phyloP scores from a whole-genome alignment of 1,140 invertebrate genomes.

The Diorhabda carinulata region DNA sequence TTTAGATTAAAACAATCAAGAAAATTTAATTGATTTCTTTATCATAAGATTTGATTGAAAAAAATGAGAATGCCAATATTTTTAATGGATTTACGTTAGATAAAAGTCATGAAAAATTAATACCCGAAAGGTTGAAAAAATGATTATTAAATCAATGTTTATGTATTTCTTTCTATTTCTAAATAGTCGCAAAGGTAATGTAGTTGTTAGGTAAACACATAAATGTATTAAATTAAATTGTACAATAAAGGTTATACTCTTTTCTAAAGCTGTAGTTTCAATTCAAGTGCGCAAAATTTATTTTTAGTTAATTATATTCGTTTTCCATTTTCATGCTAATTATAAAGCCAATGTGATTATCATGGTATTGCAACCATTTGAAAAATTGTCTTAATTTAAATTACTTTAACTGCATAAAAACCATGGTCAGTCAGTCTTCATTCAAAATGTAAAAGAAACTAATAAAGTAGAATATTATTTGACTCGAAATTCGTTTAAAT shows the following conservation, averaged over 20 bases:
- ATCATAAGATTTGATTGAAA: neutral
- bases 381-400: too few relatives aligned
- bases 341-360: too few relatives aligned
- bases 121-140: neutral
- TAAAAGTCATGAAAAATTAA: constrained; percentile 1
- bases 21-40: too few relatives aligned
- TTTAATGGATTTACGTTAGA: neutral
- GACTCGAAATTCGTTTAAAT: too few relatives aligned
- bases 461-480: too few relatives aligned
- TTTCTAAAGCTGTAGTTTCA: neutral
- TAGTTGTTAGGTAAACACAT: constrained; percentile 2
- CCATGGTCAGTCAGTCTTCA: too few relatives aligned
- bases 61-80: neutral
- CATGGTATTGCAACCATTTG: too few relatives aligned
- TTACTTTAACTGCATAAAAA: too few relatives aligned
- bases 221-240: constrained; percentile 3
- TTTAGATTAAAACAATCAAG: too few relatives aligned
- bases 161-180: neutral
- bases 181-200: constrained; percentile 2
- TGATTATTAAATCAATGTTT: neutral
- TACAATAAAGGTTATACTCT: constrained; percentile 2
- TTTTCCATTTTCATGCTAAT: too few relatives aligned
- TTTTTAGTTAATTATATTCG: too few relatives aligned
- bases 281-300: neutral
- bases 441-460: too few relatives aligned